These are phyloP conservation scores for Eubucco bourcierii DNA, from an alignment of 2,113 vertebrate species.

Conservation along the genomic window DNA sequence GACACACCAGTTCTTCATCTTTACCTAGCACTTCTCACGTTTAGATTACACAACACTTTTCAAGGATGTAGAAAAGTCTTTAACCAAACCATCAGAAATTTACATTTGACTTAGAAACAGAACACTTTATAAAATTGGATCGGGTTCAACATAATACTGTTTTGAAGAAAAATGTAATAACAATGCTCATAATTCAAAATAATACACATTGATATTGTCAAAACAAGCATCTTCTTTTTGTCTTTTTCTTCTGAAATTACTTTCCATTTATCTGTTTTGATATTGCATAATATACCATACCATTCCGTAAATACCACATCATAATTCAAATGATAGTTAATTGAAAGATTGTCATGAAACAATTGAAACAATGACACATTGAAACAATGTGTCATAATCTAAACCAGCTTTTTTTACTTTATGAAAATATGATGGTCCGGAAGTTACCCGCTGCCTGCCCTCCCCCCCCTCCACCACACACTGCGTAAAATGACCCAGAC, in stretches of 20 bases:
- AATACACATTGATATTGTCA: neutral
- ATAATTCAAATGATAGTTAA: conserved; percentile 26
- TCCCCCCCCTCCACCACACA: no score
- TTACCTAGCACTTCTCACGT: neutral
- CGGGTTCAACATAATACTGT: neutral
- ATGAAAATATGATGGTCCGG: no score
- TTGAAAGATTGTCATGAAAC: no score
- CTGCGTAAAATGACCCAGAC: no score
- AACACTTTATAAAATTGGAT: neutral
- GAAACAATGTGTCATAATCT: neutral
- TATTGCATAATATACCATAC: conserved; percentile 6
- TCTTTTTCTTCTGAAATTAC: conserved; percentile 29
- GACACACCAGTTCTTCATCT: neutral
- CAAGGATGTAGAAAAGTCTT: neutral
- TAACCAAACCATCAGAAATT: neutral
- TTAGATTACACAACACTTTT: conserved; percentile 10
- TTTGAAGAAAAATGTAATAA: conserved; percentile 25
- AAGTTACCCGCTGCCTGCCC: no score
- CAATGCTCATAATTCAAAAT: conserved; percentile 6
- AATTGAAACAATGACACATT: no score
- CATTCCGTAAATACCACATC: neutral
- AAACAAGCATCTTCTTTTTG: conserved; percentile 18
- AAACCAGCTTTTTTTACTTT: conserved; percentile 1
- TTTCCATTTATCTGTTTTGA: conserved; percentile 40
- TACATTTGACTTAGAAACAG: conserved; percentile 3